A percentile compares a stretch with the other conserved stretches of the same genome.
Evolutionary conservation across 2,797 vertebrate genomes (phyloP).

Genomic region (Eremophila alpestris): DNA sequence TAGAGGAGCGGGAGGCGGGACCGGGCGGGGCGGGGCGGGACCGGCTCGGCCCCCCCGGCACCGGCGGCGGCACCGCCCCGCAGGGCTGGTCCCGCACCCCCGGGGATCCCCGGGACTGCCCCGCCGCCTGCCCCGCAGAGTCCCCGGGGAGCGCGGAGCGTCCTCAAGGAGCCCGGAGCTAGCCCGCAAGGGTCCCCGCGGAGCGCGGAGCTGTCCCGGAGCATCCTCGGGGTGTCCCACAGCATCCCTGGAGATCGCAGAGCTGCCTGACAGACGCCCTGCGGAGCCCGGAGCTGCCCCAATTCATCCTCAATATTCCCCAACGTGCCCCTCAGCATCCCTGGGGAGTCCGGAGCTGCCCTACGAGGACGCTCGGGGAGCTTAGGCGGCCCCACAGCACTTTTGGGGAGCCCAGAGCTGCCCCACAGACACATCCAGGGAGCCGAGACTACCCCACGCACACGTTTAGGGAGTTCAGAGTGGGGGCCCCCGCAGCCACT

Average conservation of each 20-base stretch:
- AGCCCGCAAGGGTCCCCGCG: too few relatives aligned
- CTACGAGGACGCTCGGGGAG: neutral
- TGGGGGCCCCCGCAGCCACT: neutral
- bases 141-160: neutral
- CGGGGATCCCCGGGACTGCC: neutral
- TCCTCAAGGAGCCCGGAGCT: neutral
- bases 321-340: neutral
- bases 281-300: neutral
- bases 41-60: neutral
- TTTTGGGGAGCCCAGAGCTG: too few relatives aligned
- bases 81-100: neutral
- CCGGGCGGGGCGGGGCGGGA: neutral
- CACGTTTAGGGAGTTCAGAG: accelerated
- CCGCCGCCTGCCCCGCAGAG: neutral
- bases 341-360: neutral
- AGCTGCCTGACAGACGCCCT: neutral
- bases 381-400: neutral
- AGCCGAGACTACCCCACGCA: too few relatives aligned
- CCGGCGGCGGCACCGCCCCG: neutral
- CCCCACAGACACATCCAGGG: too few relatives aligned
- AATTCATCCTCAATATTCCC: neutral
- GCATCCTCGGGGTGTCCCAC: too few relatives aligned
- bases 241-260: neutral
- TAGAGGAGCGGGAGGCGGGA: slow-evolving; percentile 1
- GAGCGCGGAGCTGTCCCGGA: neutral